phyloP scores from a whole-genome alignment of 2,888 invertebrate species.

The Tenthredo livida region DNA sequence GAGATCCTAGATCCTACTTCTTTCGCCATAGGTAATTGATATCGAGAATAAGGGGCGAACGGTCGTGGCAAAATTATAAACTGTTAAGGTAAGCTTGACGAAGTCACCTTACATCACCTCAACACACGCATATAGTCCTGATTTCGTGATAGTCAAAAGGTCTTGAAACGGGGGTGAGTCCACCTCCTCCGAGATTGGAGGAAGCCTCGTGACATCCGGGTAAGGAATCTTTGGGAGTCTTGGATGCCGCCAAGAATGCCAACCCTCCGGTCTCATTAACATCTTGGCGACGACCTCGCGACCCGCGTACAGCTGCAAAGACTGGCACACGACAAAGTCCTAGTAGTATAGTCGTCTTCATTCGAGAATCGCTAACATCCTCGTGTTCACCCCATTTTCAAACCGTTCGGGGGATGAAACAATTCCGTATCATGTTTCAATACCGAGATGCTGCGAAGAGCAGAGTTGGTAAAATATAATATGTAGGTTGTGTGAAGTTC shows the following conservation, averaged over 20 bases:
- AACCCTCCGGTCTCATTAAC: constrained; percentile 78
- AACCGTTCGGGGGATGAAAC: constrained; percentile 1
- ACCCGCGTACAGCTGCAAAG: neutral
- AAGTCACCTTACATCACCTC: neutral
- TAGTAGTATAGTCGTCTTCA: constrained; percentile 70
- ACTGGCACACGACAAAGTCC: constrained; percentile 54
- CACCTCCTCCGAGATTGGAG: constrained; percentile 69
- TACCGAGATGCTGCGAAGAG: neutral
- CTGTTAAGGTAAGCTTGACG: neutral
- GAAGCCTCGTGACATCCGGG: constrained; percentile 55
- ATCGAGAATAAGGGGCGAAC: neutral
- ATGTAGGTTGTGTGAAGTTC: neutral
- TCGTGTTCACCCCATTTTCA: constrained; percentile 42
- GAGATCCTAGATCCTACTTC: neutral
- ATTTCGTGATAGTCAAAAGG: constrained; percentile 23
- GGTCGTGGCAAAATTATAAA: too few species aligned
- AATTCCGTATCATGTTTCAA: neutral
- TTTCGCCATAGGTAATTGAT: neutral
- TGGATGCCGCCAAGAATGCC: constrained; percentile 75
- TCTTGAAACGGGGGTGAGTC: neutral
- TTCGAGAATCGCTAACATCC: constrained; percentile 58
- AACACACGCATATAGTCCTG: neutral
- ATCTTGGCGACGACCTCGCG: constrained; percentile 72
- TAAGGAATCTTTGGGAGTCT: constrained; percentile 76
- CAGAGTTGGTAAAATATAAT: neutral